phyloP scores from a whole-genome alignment of 2,797 vertebrate genomes.

The Morus bassanus region DNA sequence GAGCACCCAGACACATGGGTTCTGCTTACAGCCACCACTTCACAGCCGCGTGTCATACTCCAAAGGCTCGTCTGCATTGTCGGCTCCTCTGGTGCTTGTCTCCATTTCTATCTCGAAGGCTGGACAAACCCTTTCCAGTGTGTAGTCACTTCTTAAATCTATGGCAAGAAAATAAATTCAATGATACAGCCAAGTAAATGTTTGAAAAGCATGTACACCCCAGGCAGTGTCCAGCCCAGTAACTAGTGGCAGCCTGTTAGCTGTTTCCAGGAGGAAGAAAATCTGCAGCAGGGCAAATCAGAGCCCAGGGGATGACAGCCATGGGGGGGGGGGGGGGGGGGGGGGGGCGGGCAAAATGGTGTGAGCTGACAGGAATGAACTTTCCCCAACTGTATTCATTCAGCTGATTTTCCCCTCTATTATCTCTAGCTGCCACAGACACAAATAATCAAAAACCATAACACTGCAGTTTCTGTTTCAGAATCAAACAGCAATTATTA shows the following conservation, averaged over 20 bases:
- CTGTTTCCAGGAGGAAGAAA: not conserved
- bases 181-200: not conserved
- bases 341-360: no score
- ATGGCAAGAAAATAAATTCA: constrained; percentile 60
- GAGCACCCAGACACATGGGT: not conserved
- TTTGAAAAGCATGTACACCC: not conserved
- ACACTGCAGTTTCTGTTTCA: not conserved
- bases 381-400: not conserved
- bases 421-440: not conserved
- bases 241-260: not conserved
- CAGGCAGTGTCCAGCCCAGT: not conserved
- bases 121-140: constrained; percentile 61
- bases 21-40: constrained; percentile 9
- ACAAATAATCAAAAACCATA: not conserved
- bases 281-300: not conserved
- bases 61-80: not conserved
- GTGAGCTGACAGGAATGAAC: not conserved
- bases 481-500: not conserved
- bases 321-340: not conserved
- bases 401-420: not conserved
- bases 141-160: constrained; percentile 86
- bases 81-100: constrained; percentile 15
- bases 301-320: not conserved
- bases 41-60: constrained; percentile 71
- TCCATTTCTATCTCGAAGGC: constrained; percentile 55